Evolutionary conservation across 1,140 invertebrate genomes (phyloP).

Genomic region (Lucilia sericata): DNA sequence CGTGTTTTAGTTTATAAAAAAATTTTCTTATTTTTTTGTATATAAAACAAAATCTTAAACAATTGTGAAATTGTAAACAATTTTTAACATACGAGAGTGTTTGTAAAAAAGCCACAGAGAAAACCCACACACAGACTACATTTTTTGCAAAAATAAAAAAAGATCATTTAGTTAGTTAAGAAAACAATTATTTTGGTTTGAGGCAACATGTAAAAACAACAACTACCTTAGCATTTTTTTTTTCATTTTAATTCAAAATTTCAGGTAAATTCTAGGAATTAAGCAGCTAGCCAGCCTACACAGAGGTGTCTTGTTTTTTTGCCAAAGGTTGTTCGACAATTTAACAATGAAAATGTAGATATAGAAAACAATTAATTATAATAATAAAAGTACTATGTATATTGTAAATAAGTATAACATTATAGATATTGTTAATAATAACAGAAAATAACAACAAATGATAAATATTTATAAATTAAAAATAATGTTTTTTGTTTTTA

Average conservation of each 20-base stretch:
- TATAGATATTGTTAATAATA: too few relatives aligned
- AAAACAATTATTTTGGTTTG: neutral
- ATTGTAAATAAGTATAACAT: neutral
- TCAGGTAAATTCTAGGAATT: neutral
- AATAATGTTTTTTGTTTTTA: too few relatives aligned
- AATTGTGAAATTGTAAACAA: conserved; percentile 1
- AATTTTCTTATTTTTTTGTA: too few relatives aligned
- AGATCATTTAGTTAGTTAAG: neutral
- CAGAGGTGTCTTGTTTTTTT: neutral
- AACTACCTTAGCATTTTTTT: neutral
- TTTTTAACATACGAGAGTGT: neutral
- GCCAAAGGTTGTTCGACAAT: neutral
- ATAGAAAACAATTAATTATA: neutral
- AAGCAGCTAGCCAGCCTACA: neutral
- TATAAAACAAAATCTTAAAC: too few relatives aligned
- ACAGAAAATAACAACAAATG: too few relatives aligned
- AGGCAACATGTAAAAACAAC: neutral
- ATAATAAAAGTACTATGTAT: neutral
- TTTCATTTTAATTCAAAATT: neutral
- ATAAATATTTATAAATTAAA: too few relatives aligned
- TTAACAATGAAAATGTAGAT: neutral
- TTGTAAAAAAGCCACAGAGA: neutral
- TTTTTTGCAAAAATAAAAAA: neutral
- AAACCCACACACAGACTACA: neutral
- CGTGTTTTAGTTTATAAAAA: too few relatives aligned